Evolutionary conservation across 2,888 invertebrate species (phyloP), one percentile per base, ranked within the genome.

Genomic region (Diaprepes abbreviatus): DNA sequence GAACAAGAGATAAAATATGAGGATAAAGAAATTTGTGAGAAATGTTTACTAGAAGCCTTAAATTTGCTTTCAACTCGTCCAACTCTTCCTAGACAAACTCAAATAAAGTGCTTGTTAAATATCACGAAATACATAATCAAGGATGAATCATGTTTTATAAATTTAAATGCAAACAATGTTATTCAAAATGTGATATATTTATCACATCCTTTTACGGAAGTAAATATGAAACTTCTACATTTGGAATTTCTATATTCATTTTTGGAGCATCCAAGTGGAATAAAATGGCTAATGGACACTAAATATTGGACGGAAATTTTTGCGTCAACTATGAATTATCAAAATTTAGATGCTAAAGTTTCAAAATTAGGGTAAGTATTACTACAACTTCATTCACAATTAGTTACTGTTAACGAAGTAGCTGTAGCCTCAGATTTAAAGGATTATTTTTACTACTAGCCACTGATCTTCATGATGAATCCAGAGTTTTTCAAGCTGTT

Each of bases 11-110:
- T 24, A 28, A 63, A 58, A 21, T 50, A 63, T 36, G 63, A 50
- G 24, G 69, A 69, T 16, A 69, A 69, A 38, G 69, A 69, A 35
- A 19, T 43, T 16, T 69, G 58, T 36, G 64, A 69, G 31, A 69
- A 52, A 69, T 64, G 69, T 24, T 10, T 69, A 9, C 6, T 35
- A 16, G 64, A 69, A 28, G 45, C 19, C 7, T 45, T 69, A 16
- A 38, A 38, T 36, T 33, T 63, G 2, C 21, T 68, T 5, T 35
- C 52, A 35, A 58, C 6, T 17, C 45, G 66, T 10, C 21, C 48
- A 17, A 50, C 12, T 9, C 12, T 28, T 17, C 66, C 66, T 7
- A 35, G 58, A 33, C 60, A 52, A 17, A 54, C 48, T 5, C 66
- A 66, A 60, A 43, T 66, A 17, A n/a, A 35, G 2, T 36, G 24